Evolutionary conservation across 2,113 vertebrate genomes (phyloP).

Genomic region (Eublepharis macularius): DNA sequence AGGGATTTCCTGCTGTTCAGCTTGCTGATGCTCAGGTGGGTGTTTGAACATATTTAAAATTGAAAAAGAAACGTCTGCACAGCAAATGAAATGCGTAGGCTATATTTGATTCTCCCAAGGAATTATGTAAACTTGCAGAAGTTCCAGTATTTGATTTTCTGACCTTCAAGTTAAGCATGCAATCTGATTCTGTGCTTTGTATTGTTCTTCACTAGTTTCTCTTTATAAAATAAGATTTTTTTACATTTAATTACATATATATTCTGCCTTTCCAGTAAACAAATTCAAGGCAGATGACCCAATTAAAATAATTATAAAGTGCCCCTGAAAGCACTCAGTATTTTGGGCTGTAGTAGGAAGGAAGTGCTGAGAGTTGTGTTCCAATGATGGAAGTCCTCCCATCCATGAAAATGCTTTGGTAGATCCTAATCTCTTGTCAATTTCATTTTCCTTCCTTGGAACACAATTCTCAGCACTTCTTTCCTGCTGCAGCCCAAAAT

Average conservation of each 20-base stretch:
- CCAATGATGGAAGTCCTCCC: too few species aligned
- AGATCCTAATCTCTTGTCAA: neutral
- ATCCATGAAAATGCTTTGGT: too few species aligned
- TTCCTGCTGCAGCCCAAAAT: too few species aligned
- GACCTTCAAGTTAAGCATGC: neutral
- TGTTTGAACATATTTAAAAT: neutral
- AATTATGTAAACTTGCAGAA: neutral
- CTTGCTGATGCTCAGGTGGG: conserved; percentile 96
- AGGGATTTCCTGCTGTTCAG: conserved; percentile 94
- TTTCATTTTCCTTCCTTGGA: too few species aligned
- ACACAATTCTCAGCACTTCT: too few species aligned
- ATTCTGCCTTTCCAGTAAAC: neutral
- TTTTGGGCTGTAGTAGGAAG: too few species aligned
- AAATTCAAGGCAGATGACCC: neutral
- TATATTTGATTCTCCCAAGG: neutral
- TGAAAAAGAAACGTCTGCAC: neutral
- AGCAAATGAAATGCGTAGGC: neutral
- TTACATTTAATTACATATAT: neutral
- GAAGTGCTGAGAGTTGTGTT: too few species aligned
- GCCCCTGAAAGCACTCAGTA: too few species aligned
- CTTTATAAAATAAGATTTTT: neutral
- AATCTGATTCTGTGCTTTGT: neutral
- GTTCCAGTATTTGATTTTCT: neutral
- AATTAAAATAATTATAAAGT: neutral
- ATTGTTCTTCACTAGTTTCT: neutral